Base-by-base conservation (phyloP, 2,113 vertebrate species). In the Callionymus lyra region DNA sequence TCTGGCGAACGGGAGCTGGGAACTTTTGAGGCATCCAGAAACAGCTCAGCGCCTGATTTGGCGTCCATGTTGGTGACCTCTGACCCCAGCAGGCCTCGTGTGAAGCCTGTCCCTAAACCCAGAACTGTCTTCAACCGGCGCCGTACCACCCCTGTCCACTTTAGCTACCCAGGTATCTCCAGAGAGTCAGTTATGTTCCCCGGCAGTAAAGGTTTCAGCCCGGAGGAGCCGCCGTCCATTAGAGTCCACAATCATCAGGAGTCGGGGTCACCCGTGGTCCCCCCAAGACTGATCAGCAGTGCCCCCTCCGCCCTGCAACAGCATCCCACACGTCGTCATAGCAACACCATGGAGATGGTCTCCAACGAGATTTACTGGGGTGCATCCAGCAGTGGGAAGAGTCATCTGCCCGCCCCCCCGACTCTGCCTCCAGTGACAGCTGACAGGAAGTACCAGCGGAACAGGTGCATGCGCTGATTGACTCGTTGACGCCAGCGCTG, bases 291-390 rank as follows among this genome's bases (percentile, higher is more conserved):
- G 50, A 65, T 70, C 38, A 71, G 53, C 0, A 47, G 62, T 12
- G 32, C 21, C 10, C 56, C 5, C 0, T 50, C 56, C 1, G 34
- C 66, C 0, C 33, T 44, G 4, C 55, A 55, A 19, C 68, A 56
- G 34, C 63, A 39, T 9, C 60, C 74, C 12, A 43, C 60, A 0
- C 31, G 60, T 10, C 51, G 52, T 53, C 51, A 33, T 9, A 75
- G 82, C 38, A 63, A 63, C 34, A 52, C 78, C 1, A 27, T 94
- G 61, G 81, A 92, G 68, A 93, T 93, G 90, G 82, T 91, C 55
- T 87, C 91, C 34, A 95, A 92, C 19, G 68, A 89, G 56, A 89
- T 94, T 72, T 95, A 95, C 47, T 90, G 89, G 18, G 91, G 90
- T 45, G 53, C 34, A 16, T 2, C 34, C 37, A 1, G 0, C 59